Evolutionary conservation across 2,888 invertebrate genomes (phyloP).

Genomic region (Rhagium mordax): DNA sequence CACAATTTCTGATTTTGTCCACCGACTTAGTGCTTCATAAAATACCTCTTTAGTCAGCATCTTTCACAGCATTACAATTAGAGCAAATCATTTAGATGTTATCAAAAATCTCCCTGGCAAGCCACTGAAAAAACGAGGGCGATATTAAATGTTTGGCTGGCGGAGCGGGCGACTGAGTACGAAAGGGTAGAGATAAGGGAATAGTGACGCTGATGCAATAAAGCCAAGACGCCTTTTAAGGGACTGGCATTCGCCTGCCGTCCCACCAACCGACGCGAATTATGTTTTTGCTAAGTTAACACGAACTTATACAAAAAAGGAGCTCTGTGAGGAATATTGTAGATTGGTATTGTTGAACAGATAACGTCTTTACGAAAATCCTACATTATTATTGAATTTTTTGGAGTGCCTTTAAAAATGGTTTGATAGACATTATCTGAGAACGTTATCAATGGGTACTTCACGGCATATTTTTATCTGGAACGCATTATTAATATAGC

Average conservation of each 20-base stretch:
- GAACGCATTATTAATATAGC: neutral
- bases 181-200: constrained; percentile 62
- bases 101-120: constrained; percentile 39
- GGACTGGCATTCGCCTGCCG: constrained; percentile 49
- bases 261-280: constrained; percentile 47
- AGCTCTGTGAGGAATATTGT: constrained; percentile 49
- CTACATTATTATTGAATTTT: constrained; percentile 11
- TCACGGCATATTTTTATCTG: neutral
- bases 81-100: constrained; percentile 10
- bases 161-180: constrained; percentile 52
- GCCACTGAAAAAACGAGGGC: constrained; percentile 41
- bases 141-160: constrained; percentile 60
- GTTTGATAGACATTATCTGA: neutral
- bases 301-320: constrained; percentile 48
- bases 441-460: neutral
- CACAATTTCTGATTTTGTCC: no score
- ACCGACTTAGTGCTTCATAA: neutral
- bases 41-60: neutral
- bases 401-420: neutral
- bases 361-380: constrained; percentile 36
- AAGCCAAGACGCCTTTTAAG: constrained; percentile 53
- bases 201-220: constrained; percentile 63
- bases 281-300: constrained; percentile 56
- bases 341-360: constrained; percentile 47
- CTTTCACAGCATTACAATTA: neutral